phyloP scores from a whole-genome alignment of 2,797 vertebrate genomes.

The Periparus ater region DNA sequence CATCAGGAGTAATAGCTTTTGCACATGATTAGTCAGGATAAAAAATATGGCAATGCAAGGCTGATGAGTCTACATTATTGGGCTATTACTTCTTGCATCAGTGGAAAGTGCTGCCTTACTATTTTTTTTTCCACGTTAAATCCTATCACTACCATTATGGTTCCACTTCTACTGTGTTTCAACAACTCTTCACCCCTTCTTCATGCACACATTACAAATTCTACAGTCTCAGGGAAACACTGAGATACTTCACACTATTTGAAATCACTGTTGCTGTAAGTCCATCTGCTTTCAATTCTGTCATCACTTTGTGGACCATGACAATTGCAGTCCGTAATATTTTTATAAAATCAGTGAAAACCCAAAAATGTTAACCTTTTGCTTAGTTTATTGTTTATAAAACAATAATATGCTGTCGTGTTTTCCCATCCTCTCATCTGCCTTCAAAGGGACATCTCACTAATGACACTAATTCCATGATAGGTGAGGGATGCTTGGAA shows the following conservation, averaged over 20 bases:
- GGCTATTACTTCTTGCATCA: not conserved
- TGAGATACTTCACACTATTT: not conserved
- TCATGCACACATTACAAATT: not conserved
- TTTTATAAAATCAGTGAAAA: not conserved
- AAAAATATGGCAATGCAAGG: not conserved
- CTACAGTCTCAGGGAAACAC: not conserved
- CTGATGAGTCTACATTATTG: not conserved
- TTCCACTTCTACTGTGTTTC: not conserved
- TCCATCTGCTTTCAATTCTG: not conserved
- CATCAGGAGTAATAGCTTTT: not conserved
- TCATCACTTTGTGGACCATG: not conserved
- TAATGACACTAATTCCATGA: not conserved
- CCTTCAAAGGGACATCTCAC: not conserved
- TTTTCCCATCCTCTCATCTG: not conserved
- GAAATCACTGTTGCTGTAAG: not conserved
- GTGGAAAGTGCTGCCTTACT: not conserved
- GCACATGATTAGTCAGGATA: not conserved
- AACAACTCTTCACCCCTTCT: not conserved
- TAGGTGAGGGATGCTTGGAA: not conserved
- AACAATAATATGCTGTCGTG: not conserved
- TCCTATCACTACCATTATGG: not conserved
- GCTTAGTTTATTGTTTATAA: not conserved
- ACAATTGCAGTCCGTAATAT: not conserved
- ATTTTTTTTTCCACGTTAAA: not conserved
- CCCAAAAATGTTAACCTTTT: not conserved